These are phyloP conservation scores for Leptura quadrifasciata DNA, from an alignment of 2,888 invertebrate genomes.

Conservation along the genomic window DNA sequence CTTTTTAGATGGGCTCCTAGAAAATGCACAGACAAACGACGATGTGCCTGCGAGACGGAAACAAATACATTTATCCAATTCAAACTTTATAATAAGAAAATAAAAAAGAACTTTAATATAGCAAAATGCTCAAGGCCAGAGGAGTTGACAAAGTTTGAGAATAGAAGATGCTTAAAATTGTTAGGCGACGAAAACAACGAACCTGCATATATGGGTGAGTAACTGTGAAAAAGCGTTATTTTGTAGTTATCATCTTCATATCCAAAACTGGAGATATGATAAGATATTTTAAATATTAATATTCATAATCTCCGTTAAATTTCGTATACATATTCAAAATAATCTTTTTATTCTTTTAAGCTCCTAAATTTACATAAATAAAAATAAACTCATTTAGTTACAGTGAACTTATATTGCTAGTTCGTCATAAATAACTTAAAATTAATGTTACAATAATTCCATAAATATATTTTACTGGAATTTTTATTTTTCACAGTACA, in stretches of 20 bases:
- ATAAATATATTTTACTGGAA: background rate
- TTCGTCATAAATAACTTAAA: background rate
- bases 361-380: too few relatives aligned
- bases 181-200: slow-evolving; percentile 51
- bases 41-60: slow-evolving; percentile 79
- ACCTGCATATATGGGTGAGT: slow-evolving; percentile 48
- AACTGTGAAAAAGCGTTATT: too few relatives aligned
- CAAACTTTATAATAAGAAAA: slow-evolving; percentile 52
- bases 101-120: slow-evolving; percentile 55
- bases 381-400: background rate
- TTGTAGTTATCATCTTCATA: too few relatives aligned
- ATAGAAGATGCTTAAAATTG: slow-evolving; percentile 57
- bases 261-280: background rate
- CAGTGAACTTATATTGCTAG: background rate
- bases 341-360: too few relatives aligned
- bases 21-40: slow-evolving; percentile 78
- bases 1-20: slow-evolving; percentile 79
- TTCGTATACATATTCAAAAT: background rate
- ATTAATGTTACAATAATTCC: background rate
- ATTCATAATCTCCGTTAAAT: background rate
- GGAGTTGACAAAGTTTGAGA: slow-evolving; percentile 53
- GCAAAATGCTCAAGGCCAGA: slow-evolving; percentile 59
- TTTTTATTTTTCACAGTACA: too few relatives aligned
- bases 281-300: background rate
- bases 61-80: slow-evolving; percentile 55